These are phyloP conservation scores for Helicorthomorpha holstii DNA, from an alignment of 1,140 invertebrate genomes.

Conservation along the genomic window DNA sequence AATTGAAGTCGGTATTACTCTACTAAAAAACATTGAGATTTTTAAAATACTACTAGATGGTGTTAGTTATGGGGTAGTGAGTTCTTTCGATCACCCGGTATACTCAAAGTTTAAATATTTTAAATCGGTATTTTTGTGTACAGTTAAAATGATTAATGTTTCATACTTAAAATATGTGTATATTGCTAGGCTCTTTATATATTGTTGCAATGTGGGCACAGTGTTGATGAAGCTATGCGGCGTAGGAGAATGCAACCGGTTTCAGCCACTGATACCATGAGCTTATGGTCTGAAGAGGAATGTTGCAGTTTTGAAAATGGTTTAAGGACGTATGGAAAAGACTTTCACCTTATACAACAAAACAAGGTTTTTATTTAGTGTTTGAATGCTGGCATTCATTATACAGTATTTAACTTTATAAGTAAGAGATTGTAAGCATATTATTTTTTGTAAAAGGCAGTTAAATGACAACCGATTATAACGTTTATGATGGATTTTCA, in stretches of 20 bases:
- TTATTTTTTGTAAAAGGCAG: neutral
- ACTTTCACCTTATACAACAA: slow-evolving; percentile 87
- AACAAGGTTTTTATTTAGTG: slow-evolving; percentile 51
- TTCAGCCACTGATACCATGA: slow-evolving; percentile 50
- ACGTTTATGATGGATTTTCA: neutral
- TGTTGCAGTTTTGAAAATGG: slow-evolving; percentile 93
- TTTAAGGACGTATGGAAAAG: slow-evolving; percentile 79
- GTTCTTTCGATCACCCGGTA: too few species aligned
- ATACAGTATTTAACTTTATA: neutral
- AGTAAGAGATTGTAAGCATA: neutral
- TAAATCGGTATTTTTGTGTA: too few species aligned
- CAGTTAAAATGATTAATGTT: neutral
- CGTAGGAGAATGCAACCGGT: slow-evolving; percentile 55
- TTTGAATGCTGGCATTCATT: neutral
- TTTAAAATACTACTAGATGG: too few species aligned
- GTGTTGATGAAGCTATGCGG: slow-evolving; percentile 76
- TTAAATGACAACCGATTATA: neutral
- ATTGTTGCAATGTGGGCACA: slow-evolving; percentile 83
- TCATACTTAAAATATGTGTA: neutral
- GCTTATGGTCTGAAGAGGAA: slow-evolving; percentile 93
- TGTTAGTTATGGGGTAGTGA: too few species aligned
- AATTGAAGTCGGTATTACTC: too few species aligned
- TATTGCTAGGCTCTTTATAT: slow-evolving; percentile 62
- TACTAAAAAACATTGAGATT: too few species aligned
- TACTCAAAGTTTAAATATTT: too few species aligned